Base-by-base conservation (phyloP, 2,797 vertebrate species). In the Allobates femoralis region DNA sequence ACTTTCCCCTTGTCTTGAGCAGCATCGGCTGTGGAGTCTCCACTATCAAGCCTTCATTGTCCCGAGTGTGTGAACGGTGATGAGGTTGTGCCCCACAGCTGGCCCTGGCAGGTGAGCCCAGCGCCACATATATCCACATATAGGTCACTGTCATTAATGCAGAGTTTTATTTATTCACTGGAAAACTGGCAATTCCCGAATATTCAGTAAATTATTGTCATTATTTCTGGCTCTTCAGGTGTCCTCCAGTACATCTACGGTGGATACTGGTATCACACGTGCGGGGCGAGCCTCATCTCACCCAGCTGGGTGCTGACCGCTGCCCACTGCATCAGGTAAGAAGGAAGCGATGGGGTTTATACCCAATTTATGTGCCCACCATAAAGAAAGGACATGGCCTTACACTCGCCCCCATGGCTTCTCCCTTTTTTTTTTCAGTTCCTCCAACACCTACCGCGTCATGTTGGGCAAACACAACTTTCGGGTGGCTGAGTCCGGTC, bases 71-170 rank as follows among this genome's bases (percentile, higher is more conserved):
- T 98, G 0, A 96, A 96, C 60, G 96, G 96, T 76, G 92, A 93
- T 0, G 84, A 95, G 23, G 96, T 91, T 0, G 91, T 87, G 69
- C 82, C 92, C 3, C 90, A 94, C 93, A 97, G 96, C 92, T 98
- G 97, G 96, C 96, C 98, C 85, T 98, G 97, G 97, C 97, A 98
- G 96, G 96, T 97, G 90, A 88, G 92, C 88, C 0, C 16, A 67
- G 18, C 66, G 28, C 30, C 12, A 32, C 34, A 8, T 6, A 69
- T 19, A 69, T 15, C 58, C 7, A 7, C 37, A 41, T 41, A 41
- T 41, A 7, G 37, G 37, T 41, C 37, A 41, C 37, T 41, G 37
- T 41, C 37, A 3, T 41, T 41, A 41, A 41, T 41, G 37, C 7
- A 7, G 37, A 41, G 37, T 41, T 11, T n/a, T 51, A 11, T 11